Conservation (phyloP, 2,888 invertebrate genomes). For the Crematogaster levior region DNA sequence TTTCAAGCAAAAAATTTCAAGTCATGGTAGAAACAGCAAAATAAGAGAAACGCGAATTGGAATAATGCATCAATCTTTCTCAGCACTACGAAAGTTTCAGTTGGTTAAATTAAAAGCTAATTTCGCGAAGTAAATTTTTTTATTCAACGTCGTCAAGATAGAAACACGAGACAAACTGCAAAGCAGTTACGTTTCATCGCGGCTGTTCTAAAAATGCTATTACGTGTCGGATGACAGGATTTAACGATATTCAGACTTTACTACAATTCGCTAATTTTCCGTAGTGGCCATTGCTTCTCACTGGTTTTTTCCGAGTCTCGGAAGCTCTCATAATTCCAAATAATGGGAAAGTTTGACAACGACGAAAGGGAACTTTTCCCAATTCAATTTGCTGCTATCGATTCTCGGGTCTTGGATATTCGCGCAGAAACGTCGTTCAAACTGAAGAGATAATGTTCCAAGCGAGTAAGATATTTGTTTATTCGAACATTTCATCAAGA, state of each 20-base stretch:
- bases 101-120: constrained; percentile 30
- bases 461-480: constrained; percentile 58
- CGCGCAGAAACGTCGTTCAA: constrained; percentile 53
- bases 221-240: constrained; percentile 18
- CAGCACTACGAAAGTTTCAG: background rate
- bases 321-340: constrained; percentile 78
- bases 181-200: constrained; percentile 20
- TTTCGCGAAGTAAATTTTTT: constrained; percentile 19
- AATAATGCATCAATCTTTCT: constrained; percentile 33
- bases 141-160: constrained; percentile 3
- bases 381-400: constrained; percentile 77
- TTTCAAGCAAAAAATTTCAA: constrained; percentile 2
- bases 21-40: background rate
- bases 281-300: constrained; percentile 35
- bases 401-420: constrained; percentile 30
- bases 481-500: constrained; percentile 54
- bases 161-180: constrained; percentile 11
- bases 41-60: background rate
- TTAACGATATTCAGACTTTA: constrained; percentile 36
- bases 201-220: constrained; percentile 5
- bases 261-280: constrained; percentile 17
- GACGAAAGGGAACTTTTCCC: constrained; percentile 74
- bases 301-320: constrained; percentile 40
- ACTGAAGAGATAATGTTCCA: constrained; percentile 30
- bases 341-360: constrained; percentile 80